phyloP scores from a whole-genome alignment of 2,113 vertebrate genomes.

The Hippocampus zosterae region DNA sequence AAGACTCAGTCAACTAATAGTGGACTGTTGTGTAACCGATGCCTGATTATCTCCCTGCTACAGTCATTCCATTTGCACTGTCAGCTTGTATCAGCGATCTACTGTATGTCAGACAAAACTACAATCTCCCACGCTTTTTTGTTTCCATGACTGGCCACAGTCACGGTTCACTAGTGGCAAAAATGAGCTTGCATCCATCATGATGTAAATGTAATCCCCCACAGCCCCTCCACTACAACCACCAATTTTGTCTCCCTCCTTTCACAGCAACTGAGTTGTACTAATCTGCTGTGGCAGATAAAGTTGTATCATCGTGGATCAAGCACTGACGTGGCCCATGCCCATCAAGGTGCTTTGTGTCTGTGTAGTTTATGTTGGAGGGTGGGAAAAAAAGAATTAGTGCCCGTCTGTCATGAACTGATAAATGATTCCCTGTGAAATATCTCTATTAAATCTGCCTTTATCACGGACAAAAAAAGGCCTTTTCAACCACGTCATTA shows the following conservation, averaged over 20 bases:
- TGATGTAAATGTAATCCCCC: constrained; percentile 1
- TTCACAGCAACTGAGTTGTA: constrained; percentile 23
- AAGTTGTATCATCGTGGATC: constrained; percentile 34
- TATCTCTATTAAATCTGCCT: constrained; percentile 78
- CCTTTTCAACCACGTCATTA: constrained; percentile 59
- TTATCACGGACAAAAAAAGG: constrained; percentile 51
- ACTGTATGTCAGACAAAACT: not conserved
- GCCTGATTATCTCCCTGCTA: not conserved
- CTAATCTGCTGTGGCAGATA: constrained; percentile 48
- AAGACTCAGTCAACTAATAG: not conserved
- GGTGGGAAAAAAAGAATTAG: not conserved
- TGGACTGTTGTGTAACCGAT: not conserved
- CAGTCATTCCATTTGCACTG: constrained; percentile 17
- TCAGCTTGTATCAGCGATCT: constrained; percentile 42
- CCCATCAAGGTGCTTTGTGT: constrained; percentile 29
- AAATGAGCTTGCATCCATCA: constrained; percentile 25
- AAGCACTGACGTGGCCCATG: constrained; percentile 19
- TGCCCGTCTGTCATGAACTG: constrained; percentile 70
- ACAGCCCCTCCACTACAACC: not conserved
- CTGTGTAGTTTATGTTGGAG: constrained; percentile 16
- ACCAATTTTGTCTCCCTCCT: constrained; percentile 21
- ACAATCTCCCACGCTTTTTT: constrained; percentile 2
- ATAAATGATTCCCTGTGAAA: constrained; percentile 74
- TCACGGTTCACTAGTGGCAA: constrained; percentile 18
- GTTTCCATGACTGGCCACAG: constrained; percentile 6